Conservation (phyloP, 1,140 invertebrate genomes). For the Drosophila baimaii region DNA sequence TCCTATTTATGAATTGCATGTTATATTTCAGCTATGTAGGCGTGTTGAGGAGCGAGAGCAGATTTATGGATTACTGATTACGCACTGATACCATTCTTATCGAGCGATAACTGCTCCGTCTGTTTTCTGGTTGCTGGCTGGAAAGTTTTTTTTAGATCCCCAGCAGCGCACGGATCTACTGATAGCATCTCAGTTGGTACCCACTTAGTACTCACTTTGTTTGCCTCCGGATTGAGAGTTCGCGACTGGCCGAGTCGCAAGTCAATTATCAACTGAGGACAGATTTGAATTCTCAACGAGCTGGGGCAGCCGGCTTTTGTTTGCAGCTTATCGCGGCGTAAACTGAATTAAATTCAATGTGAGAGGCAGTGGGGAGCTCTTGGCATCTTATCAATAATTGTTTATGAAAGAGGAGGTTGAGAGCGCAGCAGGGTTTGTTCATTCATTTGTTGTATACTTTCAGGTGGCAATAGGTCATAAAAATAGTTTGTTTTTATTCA, state of each 20-base stretch:
- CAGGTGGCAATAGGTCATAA: background rate
- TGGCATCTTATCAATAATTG: conserved; percentile 32
- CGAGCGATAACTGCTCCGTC: conserved; percentile 55
- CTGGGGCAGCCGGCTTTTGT: conserved; percentile 22
- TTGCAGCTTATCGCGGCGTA: conserved; percentile 37
- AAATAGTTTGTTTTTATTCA: background rate
- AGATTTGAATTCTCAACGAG: conserved; percentile 31
- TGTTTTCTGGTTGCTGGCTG: conserved; percentile 37
- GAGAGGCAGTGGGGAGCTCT: conserved; percentile 2
- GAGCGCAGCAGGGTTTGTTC: background rate
- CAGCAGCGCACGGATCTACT: conserved; percentile 45
- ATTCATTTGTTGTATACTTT: conserved; percentile 31
- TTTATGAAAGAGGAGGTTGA: conserved; percentile 7
- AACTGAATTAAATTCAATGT: conserved; percentile 37
- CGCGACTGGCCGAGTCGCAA: conserved; percentile 37
- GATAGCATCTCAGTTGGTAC: conserved; percentile 43
- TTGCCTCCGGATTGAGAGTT: conserved; percentile 9
- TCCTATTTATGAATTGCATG: background rate
- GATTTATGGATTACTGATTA: conserved; percentile 76
- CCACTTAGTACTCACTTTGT: conserved; percentile 32
- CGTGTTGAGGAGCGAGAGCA: conserved; percentile 24
- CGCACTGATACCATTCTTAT: conserved; percentile 61
- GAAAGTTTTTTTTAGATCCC: conserved; percentile 52
- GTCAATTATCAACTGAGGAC: conserved; percentile 59
- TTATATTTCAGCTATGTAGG: background rate